A percentile compares a stretch with the other conserved stretches of the same genome.
These are phyloP conservation scores for Rhagologus leucostigma DNA, from an alignment of 2,113 vertebrate genomes.

Conservation along the genomic window DNA sequence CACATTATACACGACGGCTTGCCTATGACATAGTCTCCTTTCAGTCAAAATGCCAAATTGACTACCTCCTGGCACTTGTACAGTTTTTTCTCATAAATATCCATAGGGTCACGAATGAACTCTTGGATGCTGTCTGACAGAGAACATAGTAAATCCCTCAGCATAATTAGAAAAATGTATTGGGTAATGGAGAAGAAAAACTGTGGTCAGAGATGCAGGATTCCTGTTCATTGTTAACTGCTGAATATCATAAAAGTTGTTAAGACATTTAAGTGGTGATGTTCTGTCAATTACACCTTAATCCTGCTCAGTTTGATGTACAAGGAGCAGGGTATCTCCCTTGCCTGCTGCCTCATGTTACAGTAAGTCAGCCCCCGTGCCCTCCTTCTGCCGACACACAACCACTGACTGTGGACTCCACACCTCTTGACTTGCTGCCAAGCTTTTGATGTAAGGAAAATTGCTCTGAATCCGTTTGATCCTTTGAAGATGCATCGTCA, in stretches of 20 bases:
- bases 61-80: not conserved
- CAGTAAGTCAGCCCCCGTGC: slow-evolving; percentile 39
- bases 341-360: slow-evolving; percentile 35
- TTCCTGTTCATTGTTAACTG: not conserved
- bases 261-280: not conserved
- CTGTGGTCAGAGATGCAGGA: not conserved
- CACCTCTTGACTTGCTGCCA: slow-evolving; percentile 66
- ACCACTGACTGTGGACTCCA: slow-evolving; percentile 72
- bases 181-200: not conserved
- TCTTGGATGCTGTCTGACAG: not conserved
- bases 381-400: slow-evolving; percentile 30
- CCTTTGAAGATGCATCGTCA: slow-evolving; percentile 65
- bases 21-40: not conserved
- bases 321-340: not conserved
- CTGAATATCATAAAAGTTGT: not conserved
- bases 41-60: not conserved
- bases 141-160: not conserved
- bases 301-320: not conserved
- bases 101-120: not conserved
- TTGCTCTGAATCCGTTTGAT: slow-evolving; percentile 66
- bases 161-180: not conserved
- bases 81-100: not conserved
- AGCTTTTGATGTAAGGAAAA: slow-evolving; percentile 77
- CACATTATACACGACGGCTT: not conserved
- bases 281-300: not conserved